Evolutionary conservation across 2,888 invertebrate species (phyloP).

Genomic region (Meghimatium bilineatum): DNA sequence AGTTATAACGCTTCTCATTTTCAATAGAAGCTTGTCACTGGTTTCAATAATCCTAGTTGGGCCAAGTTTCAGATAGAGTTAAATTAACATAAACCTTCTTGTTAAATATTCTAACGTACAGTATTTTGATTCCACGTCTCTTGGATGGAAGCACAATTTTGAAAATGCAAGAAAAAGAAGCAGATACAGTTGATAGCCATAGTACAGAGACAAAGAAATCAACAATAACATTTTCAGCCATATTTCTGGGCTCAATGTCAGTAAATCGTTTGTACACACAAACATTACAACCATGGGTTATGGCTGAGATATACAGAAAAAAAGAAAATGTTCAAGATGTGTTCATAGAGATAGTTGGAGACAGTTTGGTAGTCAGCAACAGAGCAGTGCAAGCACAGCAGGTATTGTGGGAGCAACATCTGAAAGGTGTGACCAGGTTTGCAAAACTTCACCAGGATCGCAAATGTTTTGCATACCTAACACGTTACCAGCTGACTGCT

Average conservation of each 20-base stretch:
- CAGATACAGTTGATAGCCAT: no score
- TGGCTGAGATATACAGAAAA: slow-evolving; percentile 83
- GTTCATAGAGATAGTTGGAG: slow-evolving; percentile 59
- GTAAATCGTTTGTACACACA: slow-evolving; percentile 79
- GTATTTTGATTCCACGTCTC: background rate
- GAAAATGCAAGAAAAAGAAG: slow-evolving; percentile 1
- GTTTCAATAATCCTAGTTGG: no score
- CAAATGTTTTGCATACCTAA: slow-evolving; percentile 76
- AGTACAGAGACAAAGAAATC: background rate
- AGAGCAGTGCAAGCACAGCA: slow-evolving; percentile 28
- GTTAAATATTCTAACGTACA: background rate
- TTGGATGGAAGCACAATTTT: background rate
- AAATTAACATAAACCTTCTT: background rate
- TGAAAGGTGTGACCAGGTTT: slow-evolving; percentile 75
- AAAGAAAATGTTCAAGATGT: slow-evolving; percentile 64
- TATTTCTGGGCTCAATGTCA: slow-evolving; percentile 70
- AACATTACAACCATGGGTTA: slow-evolving; percentile 92
- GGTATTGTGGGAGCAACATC: slow-evolving; percentile 73
- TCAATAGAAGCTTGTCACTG: no score
- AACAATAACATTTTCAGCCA: slow-evolving; percentile 59
- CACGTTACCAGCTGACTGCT: slow-evolving; percentile 67
- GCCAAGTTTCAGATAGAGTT: no score
- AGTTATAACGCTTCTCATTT: no score
- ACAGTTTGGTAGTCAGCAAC: slow-evolving; percentile 60
- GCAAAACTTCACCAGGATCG: slow-evolving; percentile 76